Evolutionary conservation across 2,888 invertebrate species (phyloP).

Genomic region (Ophion costatus): DNA sequence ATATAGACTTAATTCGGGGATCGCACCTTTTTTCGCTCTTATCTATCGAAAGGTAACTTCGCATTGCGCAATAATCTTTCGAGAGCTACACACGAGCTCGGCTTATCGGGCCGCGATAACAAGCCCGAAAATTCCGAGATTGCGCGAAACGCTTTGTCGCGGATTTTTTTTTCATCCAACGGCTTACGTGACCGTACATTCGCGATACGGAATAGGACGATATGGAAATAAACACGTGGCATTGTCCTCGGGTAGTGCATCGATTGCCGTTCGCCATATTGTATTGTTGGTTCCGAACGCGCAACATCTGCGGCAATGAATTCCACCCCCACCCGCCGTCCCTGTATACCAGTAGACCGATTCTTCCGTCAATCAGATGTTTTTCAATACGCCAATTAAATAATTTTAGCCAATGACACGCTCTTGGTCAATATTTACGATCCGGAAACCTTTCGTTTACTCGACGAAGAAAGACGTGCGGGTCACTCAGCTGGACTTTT

Average conservation of each 20-base stretch:
- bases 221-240: conserved; percentile 75
- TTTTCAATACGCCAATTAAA: background rate
- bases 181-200: conserved; percentile 8
- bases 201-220: background rate
- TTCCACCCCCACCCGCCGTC: background rate
- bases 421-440: background rate
- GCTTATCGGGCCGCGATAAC: conserved; percentile 3
- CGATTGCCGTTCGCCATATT: conserved; percentile 72
- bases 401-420: background rate
- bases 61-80: conserved; percentile 54
- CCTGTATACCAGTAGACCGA: background rate
- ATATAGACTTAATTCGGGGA: background rate
- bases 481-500: background rate
- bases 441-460: background rate
- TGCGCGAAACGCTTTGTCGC: background rate
- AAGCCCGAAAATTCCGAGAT: background rate
- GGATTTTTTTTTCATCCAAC: background rate
- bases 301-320: background rate
- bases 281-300: conserved; percentile 34
- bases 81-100: background rate
- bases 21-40: background rate
- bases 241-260: conserved; percentile 72
- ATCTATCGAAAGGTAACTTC: background rate
- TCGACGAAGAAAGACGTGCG: background rate
- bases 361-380: background rate